These are phyloP conservation scores for Halcyon smyrnensis DNA, from an alignment of 2,797 vertebrate species.

Conservation along the genomic window DNA sequence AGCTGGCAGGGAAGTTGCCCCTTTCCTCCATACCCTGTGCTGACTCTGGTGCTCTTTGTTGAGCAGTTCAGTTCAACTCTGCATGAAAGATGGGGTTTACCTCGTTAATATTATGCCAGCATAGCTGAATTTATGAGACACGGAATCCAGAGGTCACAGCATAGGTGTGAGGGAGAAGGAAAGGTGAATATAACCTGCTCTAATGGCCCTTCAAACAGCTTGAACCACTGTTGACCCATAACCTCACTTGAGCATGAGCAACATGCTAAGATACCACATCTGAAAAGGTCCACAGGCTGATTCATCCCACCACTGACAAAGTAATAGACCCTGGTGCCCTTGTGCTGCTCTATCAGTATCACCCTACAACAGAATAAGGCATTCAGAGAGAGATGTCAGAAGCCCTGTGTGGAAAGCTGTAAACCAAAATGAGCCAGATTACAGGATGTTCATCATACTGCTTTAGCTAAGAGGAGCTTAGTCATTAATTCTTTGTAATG, in stretches of 20 bases:
- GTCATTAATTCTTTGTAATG: neutral
- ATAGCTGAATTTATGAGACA: neutral
- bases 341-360: neutral
- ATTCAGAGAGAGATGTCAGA: neutral
- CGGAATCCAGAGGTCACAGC: neutral
- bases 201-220: neutral
- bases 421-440: neutral
- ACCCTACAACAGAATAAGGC: neutral
- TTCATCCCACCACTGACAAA: fast-evolving
- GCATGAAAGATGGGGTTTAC: neutral
- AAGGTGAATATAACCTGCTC: neutral
- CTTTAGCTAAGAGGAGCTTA: neutral
- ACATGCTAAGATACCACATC: neutral
- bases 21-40: neutral
- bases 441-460: neutral
- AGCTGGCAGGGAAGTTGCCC: neutral
- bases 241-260: neutral
- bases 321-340: neutral
- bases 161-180: neutral
- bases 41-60: neutral
- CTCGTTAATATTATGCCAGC: neutral
- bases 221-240: neutral
- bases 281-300: neutral
- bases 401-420: neutral
- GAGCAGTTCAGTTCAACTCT: neutral